Percentiles rank a stretch among this genome's conserved stretches.
phyloP scores from a whole-genome alignment of 2,797 vertebrate genomes.

The Sphenodon punctatus region DNA sequence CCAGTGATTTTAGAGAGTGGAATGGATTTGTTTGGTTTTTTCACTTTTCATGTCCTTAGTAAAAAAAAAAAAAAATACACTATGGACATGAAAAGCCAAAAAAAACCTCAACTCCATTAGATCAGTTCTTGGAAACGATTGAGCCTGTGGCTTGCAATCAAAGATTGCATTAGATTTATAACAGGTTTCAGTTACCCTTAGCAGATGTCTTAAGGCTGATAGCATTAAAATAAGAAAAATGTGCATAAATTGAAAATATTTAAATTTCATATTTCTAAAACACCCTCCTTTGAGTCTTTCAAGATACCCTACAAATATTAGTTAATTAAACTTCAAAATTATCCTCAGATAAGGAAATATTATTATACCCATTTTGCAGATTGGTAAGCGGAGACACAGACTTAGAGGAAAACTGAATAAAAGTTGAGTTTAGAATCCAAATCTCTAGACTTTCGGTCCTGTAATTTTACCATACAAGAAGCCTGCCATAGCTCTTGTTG shows the following conservation, averaged over 20 bases:
- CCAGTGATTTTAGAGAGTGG: background rate
- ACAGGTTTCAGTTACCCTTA: background rate
- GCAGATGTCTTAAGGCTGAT: background rate
- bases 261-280: background rate
- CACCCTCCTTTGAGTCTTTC: background rate
- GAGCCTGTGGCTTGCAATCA: background rate
- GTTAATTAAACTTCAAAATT: background rate
- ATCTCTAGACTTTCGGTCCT: background rate
- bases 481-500: background rate
- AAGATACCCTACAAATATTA: background rate
- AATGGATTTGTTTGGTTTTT: background rate
- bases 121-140: background rate
- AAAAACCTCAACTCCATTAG: too few species aligned
- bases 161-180: background rate
- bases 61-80: too few species aligned
- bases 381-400: background rate
- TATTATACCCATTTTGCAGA: background rate
- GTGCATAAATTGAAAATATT: background rate
- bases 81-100: too few species aligned
- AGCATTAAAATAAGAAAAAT: conserved; percentile 17
- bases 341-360: background rate
- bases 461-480: background rate
- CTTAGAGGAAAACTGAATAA: background rate
- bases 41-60: background rate
- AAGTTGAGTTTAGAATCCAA: background rate